Evolutionary conservation across 2,113 vertebrate genomes (phyloP).

Genomic region (Uria aalge): DNA sequence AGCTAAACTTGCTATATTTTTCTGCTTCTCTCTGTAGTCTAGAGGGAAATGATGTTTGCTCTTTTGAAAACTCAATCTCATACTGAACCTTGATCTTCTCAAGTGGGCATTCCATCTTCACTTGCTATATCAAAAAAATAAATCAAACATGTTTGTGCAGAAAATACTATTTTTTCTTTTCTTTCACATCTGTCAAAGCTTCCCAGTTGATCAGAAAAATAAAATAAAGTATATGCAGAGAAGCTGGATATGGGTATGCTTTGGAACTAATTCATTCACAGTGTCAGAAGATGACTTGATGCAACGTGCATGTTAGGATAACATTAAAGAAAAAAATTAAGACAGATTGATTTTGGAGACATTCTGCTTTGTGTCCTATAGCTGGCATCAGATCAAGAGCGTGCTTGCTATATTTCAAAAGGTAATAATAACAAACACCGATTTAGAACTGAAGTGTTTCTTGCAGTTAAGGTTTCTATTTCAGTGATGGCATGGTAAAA

Average conservation of each 20-base stretch:
- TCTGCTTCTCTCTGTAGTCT: neutral
- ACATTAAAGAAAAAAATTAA: neutral
- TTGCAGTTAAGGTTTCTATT: neutral
- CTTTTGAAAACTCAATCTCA: neutral
- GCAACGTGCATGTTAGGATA: neutral
- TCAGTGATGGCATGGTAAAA: neutral
- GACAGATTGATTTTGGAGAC: neutral
- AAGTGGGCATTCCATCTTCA: neutral
- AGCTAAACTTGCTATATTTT: neutral
- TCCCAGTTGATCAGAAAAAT: neutral
- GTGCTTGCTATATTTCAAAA: neutral
- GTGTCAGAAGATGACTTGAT: neutral
- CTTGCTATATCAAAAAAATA: constrained; percentile 19
- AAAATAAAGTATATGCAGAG: neutral
- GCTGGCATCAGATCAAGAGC: neutral
- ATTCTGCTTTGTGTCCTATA: neutral
- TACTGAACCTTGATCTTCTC: neutral
- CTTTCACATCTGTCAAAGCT: neutral
- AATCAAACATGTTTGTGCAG: neutral
- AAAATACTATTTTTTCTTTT: neutral
- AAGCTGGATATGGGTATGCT: neutral
- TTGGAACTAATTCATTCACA: neutral
- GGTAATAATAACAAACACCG: neutral
- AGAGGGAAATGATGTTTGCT: neutral
- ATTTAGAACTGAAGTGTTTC: neutral